phyloP scores from a whole-genome alignment of 2,113 vertebrate genomes.

The Phylloscopus whistleri region DNA sequence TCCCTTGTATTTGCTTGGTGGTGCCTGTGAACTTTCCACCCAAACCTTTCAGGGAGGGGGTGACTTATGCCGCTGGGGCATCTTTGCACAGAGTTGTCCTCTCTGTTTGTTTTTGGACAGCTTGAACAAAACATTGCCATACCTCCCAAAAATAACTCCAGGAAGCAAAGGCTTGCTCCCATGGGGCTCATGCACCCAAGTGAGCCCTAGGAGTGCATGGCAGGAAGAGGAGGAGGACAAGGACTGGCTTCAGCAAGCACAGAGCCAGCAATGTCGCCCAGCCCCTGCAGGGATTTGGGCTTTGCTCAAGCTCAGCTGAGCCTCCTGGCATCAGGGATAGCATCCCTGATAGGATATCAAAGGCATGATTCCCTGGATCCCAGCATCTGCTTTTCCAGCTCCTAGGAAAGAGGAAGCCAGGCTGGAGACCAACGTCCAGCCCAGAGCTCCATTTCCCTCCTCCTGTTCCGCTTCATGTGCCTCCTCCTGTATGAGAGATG shows the following conservation, averaged over 20 bases:
- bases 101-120: background rate
- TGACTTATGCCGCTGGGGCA: background rate
- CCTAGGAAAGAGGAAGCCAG: background rate
- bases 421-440: background rate
- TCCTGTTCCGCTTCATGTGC: background rate
- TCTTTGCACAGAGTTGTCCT: background rate
- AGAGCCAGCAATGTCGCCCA: fast-evolving
- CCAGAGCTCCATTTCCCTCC: background rate
- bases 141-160: background rate
- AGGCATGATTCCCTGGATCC: background rate
- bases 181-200: background rate
- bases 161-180: background rate
- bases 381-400: background rate
- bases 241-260: background rate
- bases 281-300: background rate
- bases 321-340: background rate
- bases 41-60: background rate
- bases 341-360: background rate
- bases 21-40: background rate
- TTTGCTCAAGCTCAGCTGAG: background rate
- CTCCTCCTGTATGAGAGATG: background rate
- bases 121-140: background rate
- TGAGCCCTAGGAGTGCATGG: background rate
- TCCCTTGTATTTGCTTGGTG: background rate
- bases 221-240: background rate